Evolutionary conservation across 1,140 invertebrate species (phyloP), one percentile per base, ranked within the genome.

Genomic region (Drosophila malerkotliana): DNA sequence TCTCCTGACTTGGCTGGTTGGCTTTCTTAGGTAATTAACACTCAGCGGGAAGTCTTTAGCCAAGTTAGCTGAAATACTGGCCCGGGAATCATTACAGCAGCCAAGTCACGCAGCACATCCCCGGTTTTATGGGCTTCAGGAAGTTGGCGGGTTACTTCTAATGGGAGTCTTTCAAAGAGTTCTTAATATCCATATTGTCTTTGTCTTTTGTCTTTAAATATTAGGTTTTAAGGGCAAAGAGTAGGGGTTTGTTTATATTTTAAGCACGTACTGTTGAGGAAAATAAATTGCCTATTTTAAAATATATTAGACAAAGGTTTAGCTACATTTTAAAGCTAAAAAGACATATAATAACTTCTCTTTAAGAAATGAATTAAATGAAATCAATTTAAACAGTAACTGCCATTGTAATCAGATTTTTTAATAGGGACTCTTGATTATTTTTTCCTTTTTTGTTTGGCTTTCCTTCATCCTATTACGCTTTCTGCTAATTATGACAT

Each of bases 11-110:
- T 14, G 15, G 41, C 14, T 44, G 67, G 44, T 30, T 58, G 56
- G 48, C 26, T 44, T 51, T 57, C 67, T 62, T 63, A 68, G 74
- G 74, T 87, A 87, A 87, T 87, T 87, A 87, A 88, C 79, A 72
- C 74, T 49, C 82, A 79, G 61, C 71, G 61, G 62, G 71, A 39
- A 30, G n/a, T 30, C 62, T 49, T 61, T 61, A 32, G 62, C 24
- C 44, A 49, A 56, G 63, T 18, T 44, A 69, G 30, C 63, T 56
- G 24, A 68, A 55, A 55, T 24, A 24, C 15, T 47, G 64, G 24
- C 28, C n/a, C 14, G 61, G 62, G 54, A 57, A 47, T 48, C 39
- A 56, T 67, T 48, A 49, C 37, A 56, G 24, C 48, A 68, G 61
- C 21, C 45, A 68, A 54, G 62, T 28, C 21, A 44, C 34, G 59